A percentile compares a stretch with the other conserved stretches of the same genome.
These are phyloP conservation scores for Nixonia krombeini DNA, from an alignment of 1,140 invertebrate genomes.

Conservation along the genomic window DNA sequence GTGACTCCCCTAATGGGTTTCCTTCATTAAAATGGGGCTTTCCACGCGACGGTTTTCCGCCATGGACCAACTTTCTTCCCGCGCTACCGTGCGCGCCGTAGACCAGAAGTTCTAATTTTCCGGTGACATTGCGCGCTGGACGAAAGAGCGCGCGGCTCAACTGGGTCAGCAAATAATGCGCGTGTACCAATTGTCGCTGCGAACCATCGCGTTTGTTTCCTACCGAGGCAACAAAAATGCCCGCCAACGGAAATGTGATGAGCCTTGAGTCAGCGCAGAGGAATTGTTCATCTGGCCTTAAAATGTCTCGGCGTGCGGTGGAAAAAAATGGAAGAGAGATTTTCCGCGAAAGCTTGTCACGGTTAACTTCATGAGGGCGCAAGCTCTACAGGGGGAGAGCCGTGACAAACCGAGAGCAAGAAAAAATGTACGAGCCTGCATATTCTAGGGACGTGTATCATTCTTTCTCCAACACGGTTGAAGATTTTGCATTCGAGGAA, in stretches of 20 bases:
- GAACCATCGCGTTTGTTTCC: no score
- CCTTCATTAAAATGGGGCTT: conserved; percentile 11
- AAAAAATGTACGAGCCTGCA: no score
- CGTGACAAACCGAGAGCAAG: no score
- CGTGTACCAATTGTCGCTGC: conserved; percentile 25
- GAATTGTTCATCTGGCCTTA: conserved; percentile 2
- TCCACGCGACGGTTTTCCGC: conserved; percentile 9
- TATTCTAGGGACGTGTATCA: no score
- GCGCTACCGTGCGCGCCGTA: conserved; percentile 6
- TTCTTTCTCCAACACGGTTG: no score
- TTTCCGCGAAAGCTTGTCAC: no score
- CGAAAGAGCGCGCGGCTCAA: not conserved
- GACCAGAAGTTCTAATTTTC: conserved; percentile 46
- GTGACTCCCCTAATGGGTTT: not conserved
- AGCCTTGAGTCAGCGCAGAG: no score
- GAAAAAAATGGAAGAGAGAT: no score
- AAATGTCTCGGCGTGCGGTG: not conserved
- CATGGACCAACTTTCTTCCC: not conserved
- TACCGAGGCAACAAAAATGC: no score
- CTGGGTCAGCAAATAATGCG: conserved; percentile 18
- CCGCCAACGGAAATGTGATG: conserved; percentile 3
- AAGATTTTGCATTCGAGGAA: no score
- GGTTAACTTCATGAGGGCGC: no score
- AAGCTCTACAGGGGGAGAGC: no score
- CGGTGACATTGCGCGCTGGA: conserved; percentile 15